Percentiles rank a stretch among this genome's conserved stretches.
Conservation (phyloP, 2,113 vertebrate species). For the Phalacrocorax brasilianus region DNA sequence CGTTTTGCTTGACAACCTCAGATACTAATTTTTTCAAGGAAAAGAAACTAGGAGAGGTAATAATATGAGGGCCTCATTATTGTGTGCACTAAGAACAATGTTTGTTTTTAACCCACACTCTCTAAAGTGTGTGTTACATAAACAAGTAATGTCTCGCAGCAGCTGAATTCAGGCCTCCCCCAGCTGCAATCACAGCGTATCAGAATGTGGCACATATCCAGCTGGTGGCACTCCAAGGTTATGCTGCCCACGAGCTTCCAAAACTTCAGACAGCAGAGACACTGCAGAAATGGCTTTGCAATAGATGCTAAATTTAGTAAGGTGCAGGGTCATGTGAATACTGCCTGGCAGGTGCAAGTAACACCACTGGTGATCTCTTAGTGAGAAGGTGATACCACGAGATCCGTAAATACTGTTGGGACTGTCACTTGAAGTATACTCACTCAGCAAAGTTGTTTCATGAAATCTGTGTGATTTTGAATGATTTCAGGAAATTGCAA, state of each 20-base stretch:
- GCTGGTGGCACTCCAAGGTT: slow-evolving; percentile 17
- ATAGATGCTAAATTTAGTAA: slow-evolving; percentile 43
- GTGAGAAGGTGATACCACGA: background rate
- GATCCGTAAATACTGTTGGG: background rate
- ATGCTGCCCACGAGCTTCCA: background rate
- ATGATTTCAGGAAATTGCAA: background rate
- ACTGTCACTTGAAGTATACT: background rate
- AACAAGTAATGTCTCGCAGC: background rate
- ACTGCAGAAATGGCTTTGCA: background rate
- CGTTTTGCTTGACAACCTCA: background rate
- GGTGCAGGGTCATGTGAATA: background rate
- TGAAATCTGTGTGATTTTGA: background rate
- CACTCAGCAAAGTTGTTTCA: background rate
- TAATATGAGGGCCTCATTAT: accelerated
- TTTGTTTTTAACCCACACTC: background rate
- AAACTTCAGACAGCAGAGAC: background rate
- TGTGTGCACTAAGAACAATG: background rate
- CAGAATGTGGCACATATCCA: background rate
- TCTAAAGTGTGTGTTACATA: background rate
- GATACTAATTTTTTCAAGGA: background rate
- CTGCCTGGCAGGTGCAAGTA: slow-evolving; percentile 42
- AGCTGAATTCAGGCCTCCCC: background rate
- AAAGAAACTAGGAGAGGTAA: background rate
- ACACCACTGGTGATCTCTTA: background rate
- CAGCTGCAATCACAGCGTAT: background rate